These are phyloP conservation scores for Xylota segnis DNA, from an alignment of 2,888 invertebrate genomes.

Conservation along the genomic window DNA sequence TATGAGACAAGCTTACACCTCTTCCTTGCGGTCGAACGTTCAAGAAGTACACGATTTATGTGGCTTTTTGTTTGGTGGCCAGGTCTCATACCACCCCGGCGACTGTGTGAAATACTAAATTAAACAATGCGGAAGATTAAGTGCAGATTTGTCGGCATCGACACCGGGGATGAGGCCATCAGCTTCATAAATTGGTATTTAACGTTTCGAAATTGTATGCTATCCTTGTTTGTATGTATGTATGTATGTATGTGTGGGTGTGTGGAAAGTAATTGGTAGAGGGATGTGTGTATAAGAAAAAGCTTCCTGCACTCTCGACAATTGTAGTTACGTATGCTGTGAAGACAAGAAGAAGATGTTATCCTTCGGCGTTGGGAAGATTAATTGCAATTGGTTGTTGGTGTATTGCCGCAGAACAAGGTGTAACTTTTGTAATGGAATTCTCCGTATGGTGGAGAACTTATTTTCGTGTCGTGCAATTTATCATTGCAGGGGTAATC, in stretches of 20 bases:
- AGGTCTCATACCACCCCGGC: conserved; percentile 31
- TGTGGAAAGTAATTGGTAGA: conserved; percentile 36
- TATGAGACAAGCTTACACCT: conserved; percentile 76
- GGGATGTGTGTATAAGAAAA: conserved; percentile 37
- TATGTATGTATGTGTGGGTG: conserved; percentile 14
- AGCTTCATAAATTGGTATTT: conserved; percentile 73
- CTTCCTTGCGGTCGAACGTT: conserved; percentile 70
- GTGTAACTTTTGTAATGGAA: conserved; percentile 56
- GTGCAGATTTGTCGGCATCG: conserved; percentile 73
- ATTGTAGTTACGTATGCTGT: conserved; percentile 55
- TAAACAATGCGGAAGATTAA: conserved; percentile 77
- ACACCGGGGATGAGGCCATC: conserved; percentile 62
- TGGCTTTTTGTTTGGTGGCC: conserved; percentile 73
- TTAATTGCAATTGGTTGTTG: conserved; percentile 58
- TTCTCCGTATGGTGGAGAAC: conserved; percentile 12
- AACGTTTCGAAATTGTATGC: conserved; percentile 68
- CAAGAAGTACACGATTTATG: conserved; percentile 73
- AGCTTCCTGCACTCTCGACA: conserved; percentile 23
- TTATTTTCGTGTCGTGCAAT: conserved; percentile 1
- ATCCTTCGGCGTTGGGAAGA: conserved; percentile 55
- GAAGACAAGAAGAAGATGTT: conserved; percentile 58
- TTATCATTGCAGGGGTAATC: conserved; percentile 23
- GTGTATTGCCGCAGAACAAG: conserved; percentile 32
- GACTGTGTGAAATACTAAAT: conserved; percentile 66
- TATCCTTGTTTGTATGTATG: conserved; percentile 4